phyloP scores from a whole-genome alignment of 2,797 vertebrate species.

The Oreochromis mossambicus region DNA sequence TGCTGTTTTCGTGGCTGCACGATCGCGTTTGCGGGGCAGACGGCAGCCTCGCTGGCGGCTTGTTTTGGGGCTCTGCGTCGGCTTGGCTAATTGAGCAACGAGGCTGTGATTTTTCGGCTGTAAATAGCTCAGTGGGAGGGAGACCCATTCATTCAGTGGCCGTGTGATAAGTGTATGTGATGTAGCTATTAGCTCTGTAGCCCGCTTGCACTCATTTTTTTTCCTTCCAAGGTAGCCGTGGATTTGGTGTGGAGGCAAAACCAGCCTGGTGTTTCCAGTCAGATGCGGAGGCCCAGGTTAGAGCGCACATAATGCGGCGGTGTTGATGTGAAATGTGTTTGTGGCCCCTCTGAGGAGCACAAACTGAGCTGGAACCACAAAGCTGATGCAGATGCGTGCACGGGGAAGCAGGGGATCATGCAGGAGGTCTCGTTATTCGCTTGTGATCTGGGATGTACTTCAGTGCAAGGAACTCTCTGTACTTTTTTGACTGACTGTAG shows the following conservation, averaged over 20 bases:
- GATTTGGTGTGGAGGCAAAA: not conserved
- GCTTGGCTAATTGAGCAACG: constrained; percentile 22
- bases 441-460: not conserved
- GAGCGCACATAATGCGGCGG: constrained; percentile 45
- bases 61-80: constrained; percentile 26
- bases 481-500: not conserved
- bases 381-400: not conserved
- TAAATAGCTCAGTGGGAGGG: not conserved
- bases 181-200: constrained; percentile 27
- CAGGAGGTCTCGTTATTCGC: not conserved
- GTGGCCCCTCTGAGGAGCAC: not conserved
- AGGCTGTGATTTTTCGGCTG: not conserved
- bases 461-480: not conserved
- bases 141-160: not conserved
- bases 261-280: constrained; percentile 47
- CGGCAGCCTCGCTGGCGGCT: constrained; percentile 12
- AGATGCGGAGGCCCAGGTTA: constrained; percentile 66
- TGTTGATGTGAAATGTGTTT: constrained; percentile 11
- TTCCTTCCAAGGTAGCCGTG: constrained; percentile 1
- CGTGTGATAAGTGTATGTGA: not conserved
- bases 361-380: not conserved
- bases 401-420: not conserved
- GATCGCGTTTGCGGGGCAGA: constrained; percentile 11
- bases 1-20: constrained; percentile 2
- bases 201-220: constrained; percentile 13